Evolutionary conservation across 1,140 invertebrate species (phyloP), one percentile per base, ranked within the genome.

Genomic region (Monochamus saltuarius): DNA sequence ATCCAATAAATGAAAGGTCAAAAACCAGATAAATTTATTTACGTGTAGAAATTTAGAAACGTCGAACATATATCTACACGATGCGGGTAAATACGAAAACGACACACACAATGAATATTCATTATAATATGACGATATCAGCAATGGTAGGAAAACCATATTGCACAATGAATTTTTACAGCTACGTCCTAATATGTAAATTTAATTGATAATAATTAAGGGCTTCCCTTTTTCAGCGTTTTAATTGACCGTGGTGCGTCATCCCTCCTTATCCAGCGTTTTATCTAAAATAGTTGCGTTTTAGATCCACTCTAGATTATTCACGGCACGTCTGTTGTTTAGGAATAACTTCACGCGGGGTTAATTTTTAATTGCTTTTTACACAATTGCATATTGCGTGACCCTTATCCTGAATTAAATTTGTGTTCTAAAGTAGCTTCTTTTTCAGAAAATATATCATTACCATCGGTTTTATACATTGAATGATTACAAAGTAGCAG

Each of bases 281-380:
- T 65, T 65, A 65, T 65, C 64, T 65, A 62, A 65, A 65, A 59
- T 65, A 59, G 64, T 62, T 59, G 59, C 64, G 56, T 57, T 65
- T 65, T 65, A 65, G 64, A 65, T 65, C 64, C 40, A 45, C 64
- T 52, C 59, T 38, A 50, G 64, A 65, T 65, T 65, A 60, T 11
- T 34, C 19, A 54, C 52, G 52, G 37, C 14, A 17, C 14, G 38
- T 40, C 37, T 54, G 52, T 54, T 42, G 39, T 54, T 35, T 54
- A n/a, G 45, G 29, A 47, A 47, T 47, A 47, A 7, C 45, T 47
- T 47, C 45, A 47, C 35, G 22, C 35, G 16, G 29, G 22, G 34
- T 3, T 51, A 51, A 51, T 51, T 51, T 51, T 35, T 51, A 51
- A 51, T 51, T 51, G 49, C n/a, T 35, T 51, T 51, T 51, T 51